These are phyloP conservation scores for Lucilia cuprina DNA, from an alignment of 1,140 invertebrate genomes.

Conservation along the genomic window DNA sequence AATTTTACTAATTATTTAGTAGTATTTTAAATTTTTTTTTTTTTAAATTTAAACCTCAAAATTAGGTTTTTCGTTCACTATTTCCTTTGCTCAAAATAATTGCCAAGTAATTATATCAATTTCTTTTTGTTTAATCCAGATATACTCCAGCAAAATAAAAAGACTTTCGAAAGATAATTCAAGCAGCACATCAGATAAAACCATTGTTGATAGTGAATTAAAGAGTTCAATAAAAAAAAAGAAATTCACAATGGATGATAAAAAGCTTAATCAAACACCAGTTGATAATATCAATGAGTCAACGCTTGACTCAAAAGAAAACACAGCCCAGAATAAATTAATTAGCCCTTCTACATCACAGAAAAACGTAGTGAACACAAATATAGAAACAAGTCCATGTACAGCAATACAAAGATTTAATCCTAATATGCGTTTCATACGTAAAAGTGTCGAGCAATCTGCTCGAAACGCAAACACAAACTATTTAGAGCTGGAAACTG, in stretches of 20 bases:
- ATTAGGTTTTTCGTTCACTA: no score
- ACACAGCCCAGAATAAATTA: neutral
- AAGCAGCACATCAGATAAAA: neutral
- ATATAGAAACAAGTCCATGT: constrained; percentile 10
- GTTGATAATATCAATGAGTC: neutral
- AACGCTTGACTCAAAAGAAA: neutral
- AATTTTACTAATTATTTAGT: no score
- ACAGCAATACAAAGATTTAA: constrained; percentile 39
- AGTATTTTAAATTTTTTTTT: no score
- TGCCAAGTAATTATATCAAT: neutral
- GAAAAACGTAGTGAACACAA: neutral
- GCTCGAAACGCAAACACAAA: constrained; percentile 53
- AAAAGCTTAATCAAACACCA: neutral
- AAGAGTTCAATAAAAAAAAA: neutral
- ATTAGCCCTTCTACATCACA: neutral
- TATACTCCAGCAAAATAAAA: neutral
- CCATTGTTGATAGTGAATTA: neutral
- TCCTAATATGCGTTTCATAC: constrained; percentile 57
- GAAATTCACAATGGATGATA: neutral
- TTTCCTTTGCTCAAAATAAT: no score
- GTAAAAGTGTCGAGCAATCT: constrained; percentile 57
- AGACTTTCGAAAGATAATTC: neutral
- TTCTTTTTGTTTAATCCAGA: neutral
- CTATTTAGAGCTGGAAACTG: constrained; percentile 60
- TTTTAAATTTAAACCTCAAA: no score